Evolutionary conservation across 2,797 vertebrate genomes (phyloP).

Genomic region (Falco novaeseelandiae): DNA sequence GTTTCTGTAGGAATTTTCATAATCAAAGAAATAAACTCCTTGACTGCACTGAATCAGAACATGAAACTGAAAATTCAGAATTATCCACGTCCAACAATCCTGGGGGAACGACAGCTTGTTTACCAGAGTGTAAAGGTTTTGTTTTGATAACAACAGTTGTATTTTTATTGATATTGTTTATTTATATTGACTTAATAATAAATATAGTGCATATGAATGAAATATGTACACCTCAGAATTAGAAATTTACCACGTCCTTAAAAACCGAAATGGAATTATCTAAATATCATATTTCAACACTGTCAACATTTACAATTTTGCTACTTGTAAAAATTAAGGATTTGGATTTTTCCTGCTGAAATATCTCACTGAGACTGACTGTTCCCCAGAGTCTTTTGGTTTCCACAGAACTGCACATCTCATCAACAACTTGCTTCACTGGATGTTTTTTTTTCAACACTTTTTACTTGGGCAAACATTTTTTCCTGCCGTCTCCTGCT

Average conservation of each 20-base stretch:
- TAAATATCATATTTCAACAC: neutral
- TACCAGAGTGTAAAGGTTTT: neutral
- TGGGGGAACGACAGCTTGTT: neutral
- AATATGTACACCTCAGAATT: neutral
- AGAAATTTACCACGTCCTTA: neutral
- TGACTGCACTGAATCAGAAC: neutral
- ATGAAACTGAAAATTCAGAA: neutral
- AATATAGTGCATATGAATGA: neutral
- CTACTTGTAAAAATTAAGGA: neutral
- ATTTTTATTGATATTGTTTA: neutral
- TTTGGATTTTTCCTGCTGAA: neutral
- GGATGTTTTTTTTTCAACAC: neutral
- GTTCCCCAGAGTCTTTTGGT: neutral
- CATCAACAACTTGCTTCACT: neutral
- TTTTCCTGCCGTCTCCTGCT: neutral
- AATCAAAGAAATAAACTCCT: neutral
- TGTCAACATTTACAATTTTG: neutral
- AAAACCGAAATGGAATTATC: neutral
- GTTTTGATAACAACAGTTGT: neutral
- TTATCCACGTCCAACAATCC: neutral
- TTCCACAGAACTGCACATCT: neutral
- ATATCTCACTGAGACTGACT: neutral
- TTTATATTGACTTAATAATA: neutral
- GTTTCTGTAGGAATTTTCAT: neutral
- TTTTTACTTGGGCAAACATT: neutral